These are phyloP conservation scores for Myotis yumanensis DNA, from an alignment of 2,113 vertebrate species.

Conservation along the genomic window DNA sequence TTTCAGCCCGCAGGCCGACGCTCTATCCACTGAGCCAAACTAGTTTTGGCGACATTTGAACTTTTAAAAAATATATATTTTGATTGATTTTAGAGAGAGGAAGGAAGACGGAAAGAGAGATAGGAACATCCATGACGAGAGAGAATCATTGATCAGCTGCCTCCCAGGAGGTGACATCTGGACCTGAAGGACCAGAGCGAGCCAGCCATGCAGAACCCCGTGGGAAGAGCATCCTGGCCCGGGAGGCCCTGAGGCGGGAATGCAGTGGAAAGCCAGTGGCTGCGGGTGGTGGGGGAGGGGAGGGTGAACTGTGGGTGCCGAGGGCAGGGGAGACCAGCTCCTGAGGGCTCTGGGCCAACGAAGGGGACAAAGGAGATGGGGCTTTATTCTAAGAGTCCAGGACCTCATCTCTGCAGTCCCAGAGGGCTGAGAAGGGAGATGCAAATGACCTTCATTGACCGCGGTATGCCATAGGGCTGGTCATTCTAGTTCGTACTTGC, in stretches of 20 bases:
- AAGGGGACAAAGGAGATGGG: neutral
- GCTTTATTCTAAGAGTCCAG: neutral
- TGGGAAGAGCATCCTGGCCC: neutral
- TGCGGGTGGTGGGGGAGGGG: neutral
- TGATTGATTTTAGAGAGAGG: too few relatives aligned
- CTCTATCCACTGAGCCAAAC: too few relatives aligned
- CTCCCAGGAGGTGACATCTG: neutral
- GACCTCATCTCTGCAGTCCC: neutral
- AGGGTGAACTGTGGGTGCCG: neutral
- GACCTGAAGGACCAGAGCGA: neutral
- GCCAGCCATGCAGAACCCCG: neutral
- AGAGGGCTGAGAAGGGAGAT: neutral
- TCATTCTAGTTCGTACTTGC: neutral
- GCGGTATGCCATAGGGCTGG: neutral
- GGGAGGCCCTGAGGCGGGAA: neutral
- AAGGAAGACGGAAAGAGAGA: too few relatives aligned
- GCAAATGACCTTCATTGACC: rapidly evolving
- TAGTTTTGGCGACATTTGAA: too few relatives aligned
- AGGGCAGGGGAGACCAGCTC: neutral
- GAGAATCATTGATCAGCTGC: too few relatives aligned
- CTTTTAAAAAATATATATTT: too few relatives aligned
- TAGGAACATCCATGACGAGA: too few relatives aligned
- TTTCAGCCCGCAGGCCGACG: too few relatives aligned
- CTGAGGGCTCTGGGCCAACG: neutral
- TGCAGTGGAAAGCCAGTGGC: neutral